phyloP scores from a whole-genome alignment of 1,140 invertebrate species.

The Ceratina australensis region DNA sequence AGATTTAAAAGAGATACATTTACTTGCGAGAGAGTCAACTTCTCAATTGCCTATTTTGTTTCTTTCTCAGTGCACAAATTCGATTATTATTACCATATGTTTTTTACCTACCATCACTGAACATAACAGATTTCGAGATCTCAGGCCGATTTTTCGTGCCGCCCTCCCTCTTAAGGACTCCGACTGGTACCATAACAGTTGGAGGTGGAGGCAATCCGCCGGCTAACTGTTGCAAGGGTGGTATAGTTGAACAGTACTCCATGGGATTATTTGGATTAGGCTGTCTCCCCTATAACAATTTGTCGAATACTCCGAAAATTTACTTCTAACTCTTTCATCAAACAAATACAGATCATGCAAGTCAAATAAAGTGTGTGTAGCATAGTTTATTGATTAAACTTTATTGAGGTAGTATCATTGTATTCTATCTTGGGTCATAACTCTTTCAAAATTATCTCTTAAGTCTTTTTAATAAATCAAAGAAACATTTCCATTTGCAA shows the following conservation, averaged over 20 bases:
- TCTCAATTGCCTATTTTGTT: background rate
- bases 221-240: conserved; percentile 88
- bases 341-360: conserved; percentile 52
- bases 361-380: background rate
- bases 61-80: background rate
- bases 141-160: conserved; percentile 80
- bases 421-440: background rate
- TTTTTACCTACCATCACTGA: conserved; percentile 88
- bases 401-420: background rate
- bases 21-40: too few relatives aligned
- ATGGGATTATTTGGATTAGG: conserved; percentile 94
- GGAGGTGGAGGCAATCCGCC: conserved; percentile 81
- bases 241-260: conserved; percentile 94
- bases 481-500: background rate
- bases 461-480: background rate
- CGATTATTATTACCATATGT: background rate
- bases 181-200: conserved; percentile 91
- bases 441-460: background rate
- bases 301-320: conserved; percentile 83
- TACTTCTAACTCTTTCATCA: conserved; percentile 77
- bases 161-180: conserved; percentile 89
- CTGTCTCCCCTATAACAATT: conserved; percentile 80
- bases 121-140: conserved; percentile 90
- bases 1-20: too few relatives aligned
- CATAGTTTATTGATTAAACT: background rate